Conservation (phyloP, 2,888 invertebrate genomes). For the Pandemis heparana region DNA sequence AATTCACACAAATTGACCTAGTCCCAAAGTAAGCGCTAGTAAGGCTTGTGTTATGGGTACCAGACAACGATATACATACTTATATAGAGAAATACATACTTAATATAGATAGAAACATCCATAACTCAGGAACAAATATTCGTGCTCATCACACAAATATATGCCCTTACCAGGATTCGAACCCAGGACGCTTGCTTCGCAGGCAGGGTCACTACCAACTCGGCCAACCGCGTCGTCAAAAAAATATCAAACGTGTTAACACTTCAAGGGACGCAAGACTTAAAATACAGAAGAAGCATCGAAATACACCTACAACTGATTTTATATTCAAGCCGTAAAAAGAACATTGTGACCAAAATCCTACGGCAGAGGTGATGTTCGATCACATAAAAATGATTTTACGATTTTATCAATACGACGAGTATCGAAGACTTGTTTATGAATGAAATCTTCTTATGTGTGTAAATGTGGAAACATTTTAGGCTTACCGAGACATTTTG, state of each 20-base stretch:
- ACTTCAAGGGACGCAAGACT: conserved; percentile 8
- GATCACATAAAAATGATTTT: conserved; percentile 80
- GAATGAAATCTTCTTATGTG: conserved; percentile 70
- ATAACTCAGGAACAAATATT: too few species aligned
- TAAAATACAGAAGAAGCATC: conserved; percentile 20
- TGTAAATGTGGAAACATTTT: conserved; percentile 36
- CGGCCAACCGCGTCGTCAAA: too few species aligned
- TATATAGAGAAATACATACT: too few species aligned
- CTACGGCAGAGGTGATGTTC: conserved; percentile 68
- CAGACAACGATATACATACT: too few species aligned
- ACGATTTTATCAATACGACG: conserved; percentile 73
- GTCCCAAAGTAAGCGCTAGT: too few species aligned
- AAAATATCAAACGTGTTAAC: conserved; percentile 6
- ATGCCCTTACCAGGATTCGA: too few species aligned
- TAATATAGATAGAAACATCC: too few species aligned
- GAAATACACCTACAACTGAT: conserved; percentile 45
- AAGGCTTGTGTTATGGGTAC: too few species aligned
- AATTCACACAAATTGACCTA: too few species aligned
- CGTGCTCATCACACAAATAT: too few species aligned
- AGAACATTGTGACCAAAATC: conserved; percentile 76
- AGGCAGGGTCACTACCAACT: too few species aligned
- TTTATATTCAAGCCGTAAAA: conserved; percentile 69
- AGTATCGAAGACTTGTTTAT: conserved; percentile 71
- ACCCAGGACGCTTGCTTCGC: too few species aligned
- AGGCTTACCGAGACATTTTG: conserved; percentile 31